A percentile compares a stretch with the other conserved stretches of the same genome.
phyloP scores from a whole-genome alignment of 2,888 invertebrate species.

The Leucophenga maculata region DNA sequence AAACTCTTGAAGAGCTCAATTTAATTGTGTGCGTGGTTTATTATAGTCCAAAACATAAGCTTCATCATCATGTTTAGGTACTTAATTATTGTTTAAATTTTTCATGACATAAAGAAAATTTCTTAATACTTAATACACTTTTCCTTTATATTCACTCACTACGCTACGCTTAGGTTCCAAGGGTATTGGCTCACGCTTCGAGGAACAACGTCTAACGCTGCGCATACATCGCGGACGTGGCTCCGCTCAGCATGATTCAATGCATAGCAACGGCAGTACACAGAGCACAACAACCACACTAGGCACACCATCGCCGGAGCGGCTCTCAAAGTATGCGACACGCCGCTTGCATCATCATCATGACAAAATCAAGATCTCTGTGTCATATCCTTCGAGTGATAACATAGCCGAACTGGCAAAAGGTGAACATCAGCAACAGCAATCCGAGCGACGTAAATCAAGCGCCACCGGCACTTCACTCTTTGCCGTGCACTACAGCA shows the following conservation, averaged over 20 bases:
- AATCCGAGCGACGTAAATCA: conserved; percentile 68
- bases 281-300: conserved; percentile 80
- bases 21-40: too few relatives aligned
- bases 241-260: conserved; percentile 79
- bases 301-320: conserved; percentile 78
- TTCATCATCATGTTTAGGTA: too few relatives aligned
- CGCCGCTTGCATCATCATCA: conserved; percentile 74
- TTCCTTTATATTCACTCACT: too few relatives aligned
- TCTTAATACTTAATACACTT: too few relatives aligned
- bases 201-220: conserved; percentile 91
- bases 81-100: too few relatives aligned
- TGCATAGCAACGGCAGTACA: conserved; percentile 79
- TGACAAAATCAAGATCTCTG: conserved; percentile 88
- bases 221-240: conserved; percentile 91
- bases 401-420: conserved; percentile 74
- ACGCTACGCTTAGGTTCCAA: conserved; percentile 72
- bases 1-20: too few relatives aligned
- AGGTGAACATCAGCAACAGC: conserved; percentile 20
- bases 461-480: conserved; percentile 49
- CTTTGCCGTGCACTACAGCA: conserved; percentile 79
- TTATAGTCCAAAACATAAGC: too few relatives aligned
- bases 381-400: conserved; percentile 87
- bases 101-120: too few relatives aligned
- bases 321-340: conserved; percentile 76
- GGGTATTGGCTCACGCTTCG: conserved; percentile 83